Base-by-base conservation (phyloP, 35 echinoderm and acorn worm genomes). In the Amphiura filiformis region DNA sequence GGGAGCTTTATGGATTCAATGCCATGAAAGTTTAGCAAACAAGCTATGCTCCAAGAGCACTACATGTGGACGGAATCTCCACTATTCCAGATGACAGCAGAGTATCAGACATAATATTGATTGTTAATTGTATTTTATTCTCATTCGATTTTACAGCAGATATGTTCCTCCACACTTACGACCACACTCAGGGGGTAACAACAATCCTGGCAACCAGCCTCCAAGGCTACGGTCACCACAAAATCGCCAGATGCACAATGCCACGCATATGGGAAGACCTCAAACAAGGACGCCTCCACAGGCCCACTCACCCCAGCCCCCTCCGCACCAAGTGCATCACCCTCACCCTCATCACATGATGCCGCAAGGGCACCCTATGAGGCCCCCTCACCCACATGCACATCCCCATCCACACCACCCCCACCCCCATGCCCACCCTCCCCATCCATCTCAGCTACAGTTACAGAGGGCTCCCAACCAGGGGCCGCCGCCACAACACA, bases 161-260 rank as follows among this genome's bases (percentile, higher is more conserved):
- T 85, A 85, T 85, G 65, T 85, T 65, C 83, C 83, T 56, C 83
- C 83, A 33, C 83, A 56, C 34, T 23, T 75, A 37, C 33, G 83
- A 61, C n/a, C 32, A 26, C 36, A 32, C 39, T 39, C 79, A 31
- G 39, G 79, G 23, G 79, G 79, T 33, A 30, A 18, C 78, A n/a
- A n/a, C n/a, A 33, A 70, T 70, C 61, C 61, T 70, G 61, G 61
- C 61, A 70, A 70, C 26, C 61, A 70, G 61, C 61, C 61, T 70
- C 61, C 61, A 70, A 70, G 61, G 61, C 61, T 70, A 70, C 61
- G 61, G 17, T 70, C 61, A 70, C 61, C 61, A 30, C 61, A 70
- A 70, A 70, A 70, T 23, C 61, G 61, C 9, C 61, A 70, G 61
- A 70, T 70, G 61, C 61, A 70, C 61, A 70, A 70, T 23, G 26